These are phyloP conservation scores for Crambe crambe DNA, from an alignment of 37 sponge, comb jelly and placozoan species.

Conservation along the genomic window DNA sequence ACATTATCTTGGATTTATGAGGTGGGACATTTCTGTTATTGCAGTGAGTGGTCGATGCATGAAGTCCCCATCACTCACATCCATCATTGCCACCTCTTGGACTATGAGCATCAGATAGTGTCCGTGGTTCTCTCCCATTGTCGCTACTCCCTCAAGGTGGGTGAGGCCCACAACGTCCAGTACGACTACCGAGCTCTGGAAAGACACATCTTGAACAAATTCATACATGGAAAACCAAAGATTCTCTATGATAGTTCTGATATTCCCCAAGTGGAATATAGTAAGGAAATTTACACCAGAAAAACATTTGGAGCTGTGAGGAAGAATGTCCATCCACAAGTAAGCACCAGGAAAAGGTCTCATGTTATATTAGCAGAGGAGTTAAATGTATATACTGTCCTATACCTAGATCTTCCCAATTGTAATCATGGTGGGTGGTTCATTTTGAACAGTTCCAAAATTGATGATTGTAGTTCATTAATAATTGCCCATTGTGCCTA, in stretches of 20 bases:
- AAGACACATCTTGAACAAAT: constrained; percentile 75
- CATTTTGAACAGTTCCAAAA: too few relatives aligned
- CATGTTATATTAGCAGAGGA: too few relatives aligned
- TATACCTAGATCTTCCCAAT: too few relatives aligned
- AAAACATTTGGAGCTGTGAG: constrained; percentile 47
- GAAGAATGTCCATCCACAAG: constrained; percentile 49
- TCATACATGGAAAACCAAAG: constrained; percentile 71
- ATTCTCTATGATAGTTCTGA: constrained; percentile 56
- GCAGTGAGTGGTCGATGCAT: constrained; percentile 21
- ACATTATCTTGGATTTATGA: too few relatives aligned
- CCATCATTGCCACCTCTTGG: constrained; percentile 61
- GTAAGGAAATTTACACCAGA: constrained; percentile 50
- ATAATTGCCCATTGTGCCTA: too few relatives aligned
- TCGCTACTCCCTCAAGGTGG: constrained; percentile 70
- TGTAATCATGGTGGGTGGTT: too few relatives aligned
- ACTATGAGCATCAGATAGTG: constrained; percentile 65
- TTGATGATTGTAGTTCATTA: too few relatives aligned
- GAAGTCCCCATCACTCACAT: constrained; percentile 62
- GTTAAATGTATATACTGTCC: too few relatives aligned
- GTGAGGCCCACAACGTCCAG: constrained; percentile 61
- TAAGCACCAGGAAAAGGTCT: too few relatives aligned
- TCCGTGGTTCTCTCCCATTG: constrained; percentile 79
- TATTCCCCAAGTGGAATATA: constrained; percentile 57
- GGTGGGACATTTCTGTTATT: too few relatives aligned
- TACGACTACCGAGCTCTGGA: constrained; percentile 79